Evolutionary conservation across 2,888 invertebrate genomes (phyloP), one percentile per base, ranked within the genome.

Genomic region (Melipona bicolor): DNA sequence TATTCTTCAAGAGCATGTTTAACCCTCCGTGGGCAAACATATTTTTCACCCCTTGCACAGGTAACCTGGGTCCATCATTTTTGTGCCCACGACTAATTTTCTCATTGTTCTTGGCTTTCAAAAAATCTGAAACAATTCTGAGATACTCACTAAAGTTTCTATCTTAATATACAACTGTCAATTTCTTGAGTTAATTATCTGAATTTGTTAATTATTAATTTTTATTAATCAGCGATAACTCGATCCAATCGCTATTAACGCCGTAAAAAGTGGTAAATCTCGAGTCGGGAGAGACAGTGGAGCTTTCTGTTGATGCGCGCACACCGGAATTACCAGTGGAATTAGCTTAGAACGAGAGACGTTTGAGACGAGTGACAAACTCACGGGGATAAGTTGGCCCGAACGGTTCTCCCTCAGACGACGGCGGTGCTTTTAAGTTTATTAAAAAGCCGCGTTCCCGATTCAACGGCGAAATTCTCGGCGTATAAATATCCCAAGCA

Each of bases 261-360:
- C 24, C 74, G 78, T n/a, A 56, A 9, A 36, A 36, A 9, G 36
- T 9, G n/a, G 13, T 81, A 87, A 88, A 83, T 89, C 87, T 72
- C 74, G 36, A 21, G 73, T 49, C 76, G 19, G 68, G 62, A 17
- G 43, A 67, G 62, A 73, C 50, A 27, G 62, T 67, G 71, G 56
- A 73, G 61, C 79, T 69, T 79, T 75, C 68, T 11, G 24, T 64
- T 24, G 54, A 3, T 27, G 17, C 13, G 43, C 19, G 27, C 21
- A 54, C 72, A 36, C 43, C 49, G 69, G 61, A 82, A 81, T 81
- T 79, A 73, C 79, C 54, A 43, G 49, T 79, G 72, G 61, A 81
- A 81, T 81, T 81, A 81, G 67, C 79, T 68, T 61, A 49, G 81
- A 24, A 27, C 27, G 27, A 27, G 81, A 24, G 49, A 50, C 67